Percentiles rank a stretch among this genome's conserved stretches.
These are phyloP conservation scores for Ptychobarbus kaznakovi DNA, from an alignment of 2,797 vertebrate genomes.

Conservation along the genomic window DNA sequence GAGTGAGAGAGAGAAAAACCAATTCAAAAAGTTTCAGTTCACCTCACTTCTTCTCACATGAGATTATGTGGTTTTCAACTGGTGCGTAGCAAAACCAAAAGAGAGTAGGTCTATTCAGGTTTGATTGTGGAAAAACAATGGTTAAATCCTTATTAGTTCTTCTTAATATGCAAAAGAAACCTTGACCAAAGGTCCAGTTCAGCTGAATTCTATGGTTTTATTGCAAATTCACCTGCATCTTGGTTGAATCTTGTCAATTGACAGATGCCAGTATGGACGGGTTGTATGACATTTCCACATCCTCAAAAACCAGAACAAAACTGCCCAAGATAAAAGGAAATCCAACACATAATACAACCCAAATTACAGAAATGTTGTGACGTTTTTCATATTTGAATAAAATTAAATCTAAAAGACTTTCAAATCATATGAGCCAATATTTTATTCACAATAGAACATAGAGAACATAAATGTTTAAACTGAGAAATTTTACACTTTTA, in stretches of 20 bases:
- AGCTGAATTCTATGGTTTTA: not conserved
- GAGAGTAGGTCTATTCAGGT: not conserved
- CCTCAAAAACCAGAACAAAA: not conserved
- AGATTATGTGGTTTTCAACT: not conserved
- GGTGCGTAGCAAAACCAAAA: not conserved
- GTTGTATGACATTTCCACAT: not conserved
- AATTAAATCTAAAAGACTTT: too few relatives aligned
- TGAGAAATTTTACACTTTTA: too few relatives aligned
- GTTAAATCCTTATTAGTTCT: not conserved
- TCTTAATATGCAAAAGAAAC: not conserved
- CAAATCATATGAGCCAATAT: too few relatives aligned
- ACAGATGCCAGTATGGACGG: not conserved
- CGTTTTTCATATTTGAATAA: too few relatives aligned
- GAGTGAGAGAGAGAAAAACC: not conserved
- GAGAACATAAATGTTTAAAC: too few relatives aligned
- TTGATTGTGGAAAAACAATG: not conserved
- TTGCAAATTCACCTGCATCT: not conserved
- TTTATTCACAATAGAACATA: too few relatives aligned
- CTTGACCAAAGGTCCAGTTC: not conserved
- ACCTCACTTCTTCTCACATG: not conserved
- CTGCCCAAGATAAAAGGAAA: not conserved
- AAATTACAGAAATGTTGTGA: too few relatives aligned
- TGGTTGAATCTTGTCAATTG: not conserved
- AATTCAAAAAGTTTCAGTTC: not conserved
- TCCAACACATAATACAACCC: not conserved